A percentile compares a stretch with the other conserved stretches of the same genome.
These are phyloP conservation scores for Drosophila lacicola DNA, from an alignment of 2,888 invertebrate genomes.

Conservation along the genomic window DNA sequence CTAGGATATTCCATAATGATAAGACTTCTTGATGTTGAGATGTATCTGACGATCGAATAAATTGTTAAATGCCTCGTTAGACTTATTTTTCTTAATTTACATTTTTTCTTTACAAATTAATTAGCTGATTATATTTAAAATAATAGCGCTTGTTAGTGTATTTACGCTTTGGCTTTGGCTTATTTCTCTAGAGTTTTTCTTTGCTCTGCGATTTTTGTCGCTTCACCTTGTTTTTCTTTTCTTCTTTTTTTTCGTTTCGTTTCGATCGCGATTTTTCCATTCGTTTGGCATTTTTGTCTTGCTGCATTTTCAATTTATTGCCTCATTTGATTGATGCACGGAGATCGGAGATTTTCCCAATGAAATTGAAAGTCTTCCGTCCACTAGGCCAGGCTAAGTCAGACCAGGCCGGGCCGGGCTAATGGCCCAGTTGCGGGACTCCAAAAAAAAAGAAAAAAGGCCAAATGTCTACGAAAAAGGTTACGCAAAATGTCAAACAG, in stretches of 20 bases:
- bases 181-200: conserved; percentile 14
- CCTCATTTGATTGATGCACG: conserved; percentile 49
- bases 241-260: neutral
- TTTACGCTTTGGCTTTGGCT: conserved; percentile 24
- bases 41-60: neutral
- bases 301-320: conserved; percentile 46
- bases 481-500: conserved; percentile 84
- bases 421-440: conserved; percentile 32
- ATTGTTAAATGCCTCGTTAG: neutral
- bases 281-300: conserved; percentile 28
- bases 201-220: conserved; percentile 20
- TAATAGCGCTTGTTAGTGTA: conserved; percentile 17
- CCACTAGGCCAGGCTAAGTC: neutral
- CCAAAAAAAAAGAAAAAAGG: conserved; percentile 55
- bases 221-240: conserved; percentile 21
- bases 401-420: neutral
- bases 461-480: conserved; percentile 80
- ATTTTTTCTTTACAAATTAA: conserved; percentile 1
- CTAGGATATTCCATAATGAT: no score
- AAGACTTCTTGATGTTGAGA: no score
- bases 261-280: conserved; percentile 24
- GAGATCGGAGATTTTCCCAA: conserved; percentile 36
- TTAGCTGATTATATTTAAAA: neutral
- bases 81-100: conserved; percentile 4
- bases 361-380: conserved; percentile 69